A percentile compares a stretch with the other conserved stretches of the same genome.
phyloP scores from a whole-genome alignment of 2,113 vertebrate species.

The Genyomyrus donnyi region DNA sequence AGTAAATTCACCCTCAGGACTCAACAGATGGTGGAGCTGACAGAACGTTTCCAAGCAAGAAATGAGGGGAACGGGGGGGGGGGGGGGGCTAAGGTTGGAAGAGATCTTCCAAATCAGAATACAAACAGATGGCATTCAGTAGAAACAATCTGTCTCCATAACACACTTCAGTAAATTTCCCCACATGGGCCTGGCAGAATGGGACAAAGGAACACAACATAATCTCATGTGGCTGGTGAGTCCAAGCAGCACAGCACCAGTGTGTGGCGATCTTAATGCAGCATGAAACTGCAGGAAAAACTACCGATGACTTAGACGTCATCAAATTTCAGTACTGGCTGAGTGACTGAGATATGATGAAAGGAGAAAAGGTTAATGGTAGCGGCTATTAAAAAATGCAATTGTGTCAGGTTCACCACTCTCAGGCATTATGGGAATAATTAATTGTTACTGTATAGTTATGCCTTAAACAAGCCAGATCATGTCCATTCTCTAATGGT shows the following conservation, averaged over 20 bases:
- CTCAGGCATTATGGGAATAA: background rate
- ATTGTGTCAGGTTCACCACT: background rate
- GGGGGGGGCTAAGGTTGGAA: background rate
- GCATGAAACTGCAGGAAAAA: background rate
- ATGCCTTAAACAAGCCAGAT: background rate
- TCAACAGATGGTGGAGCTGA: slow-evolving; percentile 11
- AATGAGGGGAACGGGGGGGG: background rate
- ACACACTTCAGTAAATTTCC: background rate
- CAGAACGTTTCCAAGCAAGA: background rate
- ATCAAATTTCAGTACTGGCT: background rate
- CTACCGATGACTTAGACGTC: background rate
- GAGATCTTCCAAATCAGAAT: slow-evolving; percentile 1
- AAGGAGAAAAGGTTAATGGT: background rate
- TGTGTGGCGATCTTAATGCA: background rate
- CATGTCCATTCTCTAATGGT: background rate
- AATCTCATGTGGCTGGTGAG: background rate
- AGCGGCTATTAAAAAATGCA: background rate
- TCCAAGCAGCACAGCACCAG: background rate
- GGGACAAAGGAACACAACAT: background rate
- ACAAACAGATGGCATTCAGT: slow-evolving; percentile 13
- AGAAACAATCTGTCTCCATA: slow-evolving; percentile 13
- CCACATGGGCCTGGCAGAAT: background rate
- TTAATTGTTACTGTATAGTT: background rate
- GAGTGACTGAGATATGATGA: background rate
- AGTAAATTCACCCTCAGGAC: background rate